Percentiles rank a stretch among this genome's conserved stretches.
phyloP scores from a whole-genome alignment of 2,113 vertebrate species.

The Jaculus jaculus region DNA sequence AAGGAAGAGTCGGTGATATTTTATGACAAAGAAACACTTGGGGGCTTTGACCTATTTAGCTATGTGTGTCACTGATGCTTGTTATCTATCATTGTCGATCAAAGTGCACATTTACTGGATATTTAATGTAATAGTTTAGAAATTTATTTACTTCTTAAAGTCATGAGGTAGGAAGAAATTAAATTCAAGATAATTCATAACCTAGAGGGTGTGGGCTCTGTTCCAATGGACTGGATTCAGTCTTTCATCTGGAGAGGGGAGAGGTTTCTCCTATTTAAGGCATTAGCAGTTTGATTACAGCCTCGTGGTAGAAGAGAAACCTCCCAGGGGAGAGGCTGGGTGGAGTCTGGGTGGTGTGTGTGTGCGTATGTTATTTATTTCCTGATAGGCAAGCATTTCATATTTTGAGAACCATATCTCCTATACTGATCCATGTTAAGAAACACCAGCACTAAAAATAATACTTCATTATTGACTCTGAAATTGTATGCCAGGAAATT shows the following conservation, averaged over 20 bases:
- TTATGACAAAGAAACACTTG: not conserved
- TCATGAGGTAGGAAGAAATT: not conserved
- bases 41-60: not conserved
- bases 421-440: not conserved
- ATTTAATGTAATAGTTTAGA: not conserved
- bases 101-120: not conserved
- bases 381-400: not conserved
- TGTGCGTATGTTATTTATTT: not conserved
- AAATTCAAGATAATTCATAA: not conserved
- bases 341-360: not conserved
- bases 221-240: not conserved
- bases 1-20: not conserved
- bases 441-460: not conserved
- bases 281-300: not conserved
- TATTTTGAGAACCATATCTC: not conserved
- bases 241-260: not conserved
- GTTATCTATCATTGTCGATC: not conserved
- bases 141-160: not conserved
- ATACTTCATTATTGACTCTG: not conserved
- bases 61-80: not conserved
- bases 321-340: too few relatives aligned
- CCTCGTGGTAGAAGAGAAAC: not conserved
- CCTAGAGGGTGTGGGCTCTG: not conserved
- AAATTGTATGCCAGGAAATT: not conserved
- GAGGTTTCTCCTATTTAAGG: not conserved